Base-by-base conservation (phyloP, 2,113 vertebrate species). In the Neoarius graeffei region DNA sequence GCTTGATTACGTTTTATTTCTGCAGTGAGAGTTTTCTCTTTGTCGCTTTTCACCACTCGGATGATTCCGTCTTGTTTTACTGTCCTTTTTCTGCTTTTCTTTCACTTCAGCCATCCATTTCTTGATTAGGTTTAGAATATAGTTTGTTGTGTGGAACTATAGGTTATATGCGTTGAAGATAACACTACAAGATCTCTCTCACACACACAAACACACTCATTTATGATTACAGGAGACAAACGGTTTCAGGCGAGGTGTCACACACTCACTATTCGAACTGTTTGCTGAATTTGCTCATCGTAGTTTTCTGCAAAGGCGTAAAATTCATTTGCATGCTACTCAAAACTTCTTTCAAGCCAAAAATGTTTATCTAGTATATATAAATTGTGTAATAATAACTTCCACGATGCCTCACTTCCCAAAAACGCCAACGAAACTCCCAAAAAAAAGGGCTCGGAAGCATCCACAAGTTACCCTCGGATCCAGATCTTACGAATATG, bases 1-100 rank as follows among this genome's bases (percentile, higher is more conserved):
- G 82, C 85, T 66, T 84, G 57, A 85, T 87, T 82, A 42, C 80
- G 48, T 84, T 52, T 64, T 50, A 42, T 66, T 77, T 79, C 80
- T 84, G 60, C 77, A 54, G 48, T 54, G 54, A 69, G 25, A 10
- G 42, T 27, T 59, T 50, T 54, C 50, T 27, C 48, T 66, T 30
- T 20, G 13, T 48, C 23, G 17, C 77, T 54, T 54, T 77, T 42
- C 5, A 6, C 48, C 50, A 77, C 50, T n/a, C 74, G 2, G n/a
- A n/a, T 14, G 2, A 54, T 54, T n/a, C 50, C 14, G 7, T 64
- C 17, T 79, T 74, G 71, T 50, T 42, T 54, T 71, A 17, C 85
- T 42, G 42, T 56, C 50, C 9, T 2, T 52, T 52, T 52, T n/a
- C 84, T 42, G 1, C 8, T 3, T 35, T 74, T 50, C 35, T 74